Evolutionary conservation across 2,888 invertebrate genomes (phyloP).

Genomic region (Heterodera filipjevi): DNA sequence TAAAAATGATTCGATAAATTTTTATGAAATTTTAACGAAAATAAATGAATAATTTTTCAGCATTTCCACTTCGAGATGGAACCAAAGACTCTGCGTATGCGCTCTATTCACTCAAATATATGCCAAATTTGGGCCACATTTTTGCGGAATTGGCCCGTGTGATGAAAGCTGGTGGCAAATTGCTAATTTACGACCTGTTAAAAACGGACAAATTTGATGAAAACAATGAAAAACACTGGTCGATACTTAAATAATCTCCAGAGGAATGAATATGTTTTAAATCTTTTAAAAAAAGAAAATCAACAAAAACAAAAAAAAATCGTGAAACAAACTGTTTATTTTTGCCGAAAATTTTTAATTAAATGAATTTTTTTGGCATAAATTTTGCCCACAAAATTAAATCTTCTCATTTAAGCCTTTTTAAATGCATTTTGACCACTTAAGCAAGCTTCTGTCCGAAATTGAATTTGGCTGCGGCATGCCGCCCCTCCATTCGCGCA

Average conservation of each 20-base stretch:
- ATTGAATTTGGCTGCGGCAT: slow-evolving; percentile 58
- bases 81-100: slow-evolving; percentile 59
- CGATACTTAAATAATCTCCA: slow-evolving; percentile 31
- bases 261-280: neutral
- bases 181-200: slow-evolving; percentile 62
- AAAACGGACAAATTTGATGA: slow-evolving; percentile 59
- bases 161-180: slow-evolving; percentile 56
- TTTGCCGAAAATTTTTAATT: too few relatives aligned
- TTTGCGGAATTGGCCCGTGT: slow-evolving; percentile 56
- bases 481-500: slow-evolving; percentile 58
- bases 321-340: too few relatives aligned
- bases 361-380: too few relatives aligned
- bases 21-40: too few relatives aligned
- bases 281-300: too few relatives aligned
- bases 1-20: too few relatives aligned
- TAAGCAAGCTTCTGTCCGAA: slow-evolving; percentile 30
- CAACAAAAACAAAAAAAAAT: too few relatives aligned
- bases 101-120: slow-evolving; percentile 62
- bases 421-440: slow-evolving; percentile 30
- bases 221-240: slow-evolving; percentile 50
- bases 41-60: too few relatives aligned
- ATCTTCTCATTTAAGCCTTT: slow-evolving; percentile 16
- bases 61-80: slow-evolving; percentile 51
- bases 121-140: slow-evolving; percentile 54
- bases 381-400: too few relatives aligned